Percentiles rank a stretch among this genome's conserved stretches.
phyloP scores from a whole-genome alignment of 2,797 vertebrate genomes.

The Poecilia wingei region DNA sequence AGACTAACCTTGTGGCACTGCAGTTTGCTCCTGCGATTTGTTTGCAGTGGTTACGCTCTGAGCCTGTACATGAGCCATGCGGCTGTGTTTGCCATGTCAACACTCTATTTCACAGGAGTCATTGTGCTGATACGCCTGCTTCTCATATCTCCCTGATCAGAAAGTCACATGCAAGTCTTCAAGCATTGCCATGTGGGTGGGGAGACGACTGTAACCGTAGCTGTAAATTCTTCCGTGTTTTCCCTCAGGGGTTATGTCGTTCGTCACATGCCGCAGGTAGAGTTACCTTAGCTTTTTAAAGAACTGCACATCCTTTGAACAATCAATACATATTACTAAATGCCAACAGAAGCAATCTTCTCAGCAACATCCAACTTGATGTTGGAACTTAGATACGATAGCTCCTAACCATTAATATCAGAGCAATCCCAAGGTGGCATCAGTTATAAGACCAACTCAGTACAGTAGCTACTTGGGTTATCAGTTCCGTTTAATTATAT shows the following conservation, averaged over 20 bases:
- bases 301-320: not conserved
- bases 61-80: slow-evolving; percentile 26
- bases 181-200: slow-evolving; percentile 11
- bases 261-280: not conserved
- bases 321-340: not conserved
- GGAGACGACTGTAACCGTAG: not conserved
- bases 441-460: not conserved
- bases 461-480: not conserved
- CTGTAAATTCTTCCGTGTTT: not conserved
- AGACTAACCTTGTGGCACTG: slow-evolving; percentile 55
- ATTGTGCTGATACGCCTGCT: slow-evolving; percentile 16
- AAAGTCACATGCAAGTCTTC: slow-evolving; percentile 32
- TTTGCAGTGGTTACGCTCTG: slow-evolving; percentile 33
- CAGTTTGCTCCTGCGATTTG: slow-evolving; percentile 39
- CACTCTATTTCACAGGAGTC: slow-evolving; percentile 43
- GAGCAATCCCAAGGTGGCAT: not conserved
- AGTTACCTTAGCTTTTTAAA: not conserved
- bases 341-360: not conserved
- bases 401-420: not conserved
- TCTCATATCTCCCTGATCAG: slow-evolving; percentile 32
- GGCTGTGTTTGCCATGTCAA: slow-evolving; percentile 22
- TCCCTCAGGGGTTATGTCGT: not conserved
- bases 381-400: not conserved
- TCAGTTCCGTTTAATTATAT: not conserved
- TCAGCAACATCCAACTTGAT: not conserved